Base-by-base conservation (phyloP, 2,888 invertebrate genomes). In the Glaucopsyche alexis region DNA sequence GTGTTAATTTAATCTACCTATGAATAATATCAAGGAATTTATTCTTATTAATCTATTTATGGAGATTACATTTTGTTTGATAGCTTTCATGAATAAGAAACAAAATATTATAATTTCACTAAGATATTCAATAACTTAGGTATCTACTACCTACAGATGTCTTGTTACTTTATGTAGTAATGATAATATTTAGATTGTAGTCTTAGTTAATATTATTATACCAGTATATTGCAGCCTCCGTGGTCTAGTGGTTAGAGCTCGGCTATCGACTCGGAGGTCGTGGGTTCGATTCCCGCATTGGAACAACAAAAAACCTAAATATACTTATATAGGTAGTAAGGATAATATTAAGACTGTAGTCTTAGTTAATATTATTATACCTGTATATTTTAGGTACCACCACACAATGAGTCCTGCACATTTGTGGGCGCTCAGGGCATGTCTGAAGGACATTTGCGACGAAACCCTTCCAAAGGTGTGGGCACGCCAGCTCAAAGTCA, bases 321-420 rank as follows among this genome's bases (percentile, higher is more conserved):
- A n/a, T n/a, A n/a, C n/a, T n/a, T n/a, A n/a, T n/a, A n/a, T n/a
- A n/a, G n/a, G 29, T 29, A 29, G 29, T 29, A 29, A 29, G 29
- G 29, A 29, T 29, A 1, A 29, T 29, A 29, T 29, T 29, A 3
- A 29, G 29, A 29, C 4, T 29, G 29, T 29, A 29, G 29, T 29
- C 29, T 29, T 29, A 29, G 29, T n/a, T n/a, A n/a, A 29, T 29
- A 29, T 3, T 29, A 4, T 29, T 29, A 29, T 4, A 29, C 29
- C 29, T 29, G 29, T 29, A 29, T 42, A 16, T 60, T 70, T 49
- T 83, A 83, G 96, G 66, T 98, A 98, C 83, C 98, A 98, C 87
- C 98, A 98, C 86, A 98, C 98, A 0, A 94, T 96, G 16, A 95
- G 96, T n/a, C 94, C 97, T 0, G 96, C 96, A 2, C 87, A 96